A percentile compares a stretch with the other conserved stretches of the same genome.
Evolutionary conservation across 2,888 invertebrate species (phyloP).

Genomic region (Cheilosia vernalis): DNA sequence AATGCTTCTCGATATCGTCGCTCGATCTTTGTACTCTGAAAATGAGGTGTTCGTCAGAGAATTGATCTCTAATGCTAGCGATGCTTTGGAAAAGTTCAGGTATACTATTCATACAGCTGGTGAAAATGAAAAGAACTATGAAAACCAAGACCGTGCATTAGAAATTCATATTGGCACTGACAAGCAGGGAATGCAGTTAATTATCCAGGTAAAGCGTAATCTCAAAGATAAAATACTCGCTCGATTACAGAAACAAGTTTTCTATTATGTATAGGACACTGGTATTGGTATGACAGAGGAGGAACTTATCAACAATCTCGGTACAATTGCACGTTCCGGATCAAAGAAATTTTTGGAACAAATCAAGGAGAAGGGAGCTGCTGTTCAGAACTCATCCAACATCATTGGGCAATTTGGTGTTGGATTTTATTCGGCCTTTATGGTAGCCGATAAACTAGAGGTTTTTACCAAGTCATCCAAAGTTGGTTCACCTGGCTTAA

Average conservation of each 20-base stretch:
- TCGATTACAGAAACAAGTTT: not conserved
- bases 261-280: constrained; percentile 87
- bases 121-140: constrained; percentile 84
- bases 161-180: constrained; percentile 96
- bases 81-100: constrained; percentile 97
- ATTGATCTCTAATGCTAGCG: constrained; percentile 97
- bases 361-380: constrained; percentile 87
- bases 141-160: constrained; percentile 87
- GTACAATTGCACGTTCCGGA: constrained; percentile 97
- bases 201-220: constrained; percentile 87
- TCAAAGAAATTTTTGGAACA: constrained; percentile 96
- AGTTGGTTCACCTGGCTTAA: constrained; percentile 88
- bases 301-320: constrained; percentile 94
- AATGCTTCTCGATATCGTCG: constrained; percentile 98
- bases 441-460: constrained; percentile 98
- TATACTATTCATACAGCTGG: constrained; percentile 87
- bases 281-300: constrained; percentile 98
- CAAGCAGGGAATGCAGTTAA: constrained; percentile 92
- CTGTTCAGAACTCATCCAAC: constrained; percentile 87
- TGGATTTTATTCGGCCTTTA: constrained; percentile 98
- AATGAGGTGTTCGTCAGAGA: constrained; percentile 99
- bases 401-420: constrained; percentile 99
- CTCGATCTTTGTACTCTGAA: constrained; percentile 97
- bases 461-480: constrained; percentile 92
- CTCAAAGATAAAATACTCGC: not conserved